Base-by-base conservation (phyloP, 1,140 invertebrate genomes). In the Sarcophaga bullata region DNA sequence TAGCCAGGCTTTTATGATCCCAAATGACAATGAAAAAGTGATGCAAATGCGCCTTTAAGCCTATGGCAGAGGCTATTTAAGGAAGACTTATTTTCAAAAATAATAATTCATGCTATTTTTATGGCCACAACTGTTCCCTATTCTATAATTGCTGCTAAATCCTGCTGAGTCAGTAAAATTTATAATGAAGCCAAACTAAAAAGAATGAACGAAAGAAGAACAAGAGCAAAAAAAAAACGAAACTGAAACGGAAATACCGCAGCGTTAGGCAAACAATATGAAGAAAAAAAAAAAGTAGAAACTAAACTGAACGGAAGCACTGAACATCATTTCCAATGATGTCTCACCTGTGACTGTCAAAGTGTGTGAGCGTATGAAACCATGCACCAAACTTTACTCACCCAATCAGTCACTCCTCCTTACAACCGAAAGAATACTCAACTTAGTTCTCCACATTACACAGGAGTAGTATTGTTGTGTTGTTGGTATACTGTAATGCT, bases 181-280 rank as follows among this genome's bases (percentile, higher is more conserved):
- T 47, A 47, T 10, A 75, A 75, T 49, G 37, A 46, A 75, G 47
- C 73, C 47, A 49, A 75, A 75, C 73, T 75, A 49, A 75, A 73
- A 73, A 46, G 19, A 75, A 58, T 58, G 54, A 58, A 58, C 3
- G n/a, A 58, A 37, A 37, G 25, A 37, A 37, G 1, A 37, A 37
- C 1, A 37, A 4, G 1, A 37, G 4, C 1, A 37, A 37, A 37
- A 76, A 76, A 15, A 49, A 76, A 76, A n/a, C 73, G n/a, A 80
- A 54, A 62, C 58, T 48, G 54, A 80, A 80, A 80, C 80, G 80
- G 80, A 80, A 80, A 80, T 80, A 68, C 80, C 52, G 80, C 80
- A 80, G 52, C 73, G 73, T 49, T 46, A 80, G 52, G 25, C 19
- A 80, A 8, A 80, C 78, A 19, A 37, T n/a, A 37, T 75, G 25